A percentile compares a stretch with the other conserved stretches of the same genome.
Evolutionary conservation across 1,140 invertebrate species (phyloP).

Genomic region (Eriocheir sinensis): DNA sequence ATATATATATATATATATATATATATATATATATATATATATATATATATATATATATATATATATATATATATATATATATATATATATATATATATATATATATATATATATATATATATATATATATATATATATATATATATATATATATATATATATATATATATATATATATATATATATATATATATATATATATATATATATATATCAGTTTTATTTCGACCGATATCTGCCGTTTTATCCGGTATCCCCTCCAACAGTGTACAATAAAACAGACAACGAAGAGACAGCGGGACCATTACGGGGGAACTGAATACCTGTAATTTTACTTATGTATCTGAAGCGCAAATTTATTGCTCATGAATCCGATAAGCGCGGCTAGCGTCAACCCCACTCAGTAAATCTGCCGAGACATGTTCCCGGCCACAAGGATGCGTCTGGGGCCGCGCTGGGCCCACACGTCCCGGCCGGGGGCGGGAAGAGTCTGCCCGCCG

Average conservation of each 20-base stretch:
- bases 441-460: neutral
- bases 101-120: too few relatives aligned
- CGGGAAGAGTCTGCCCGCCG: neutral
- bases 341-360: too few relatives aligned
- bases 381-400: neutral
- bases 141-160: conserved; percentile 52
- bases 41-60: too few relatives aligned
- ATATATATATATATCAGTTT: too few relatives aligned
- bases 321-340: too few relatives aligned
- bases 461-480: conserved; percentile 4
- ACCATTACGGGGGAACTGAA: too few relatives aligned
- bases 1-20: too few relatives aligned
- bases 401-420: neutral
- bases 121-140: neutral
- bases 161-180: conserved; percentile 55
- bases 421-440: neutral
- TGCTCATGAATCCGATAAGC: neutral
- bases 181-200: conserved; percentile 56
- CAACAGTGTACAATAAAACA: neutral
- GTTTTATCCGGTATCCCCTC: neutral
- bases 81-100: too few relatives aligned
- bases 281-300: too few relatives aligned
- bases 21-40: too few relatives aligned
- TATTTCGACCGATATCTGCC: neutral
- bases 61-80: too few relatives aligned